phyloP scores from a whole-genome alignment of 37 sponge, comb jelly and placozoan species.

The Halichondria panicea region DNA sequence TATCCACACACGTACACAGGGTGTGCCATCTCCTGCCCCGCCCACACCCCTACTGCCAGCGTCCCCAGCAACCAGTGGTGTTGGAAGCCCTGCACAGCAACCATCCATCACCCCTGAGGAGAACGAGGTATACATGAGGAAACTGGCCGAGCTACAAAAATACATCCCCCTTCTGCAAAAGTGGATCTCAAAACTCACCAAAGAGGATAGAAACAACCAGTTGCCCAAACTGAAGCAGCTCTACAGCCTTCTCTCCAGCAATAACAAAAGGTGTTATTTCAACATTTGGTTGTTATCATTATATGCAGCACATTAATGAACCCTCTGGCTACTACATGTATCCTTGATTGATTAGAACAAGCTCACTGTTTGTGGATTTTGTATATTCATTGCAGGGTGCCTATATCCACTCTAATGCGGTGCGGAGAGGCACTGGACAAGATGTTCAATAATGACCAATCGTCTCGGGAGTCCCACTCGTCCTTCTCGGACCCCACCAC shows the following conservation, averaged over 20 bases:
- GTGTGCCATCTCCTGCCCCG: constrained; percentile 44
- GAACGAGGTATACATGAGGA: constrained; percentile 52
- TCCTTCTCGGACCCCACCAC: constrained; percentile 4
- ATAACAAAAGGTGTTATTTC: constrained; percentile 37
- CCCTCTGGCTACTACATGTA: no score
- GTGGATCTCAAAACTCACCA: constrained; percentile 30
- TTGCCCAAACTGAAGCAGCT: constrained; percentile 43
- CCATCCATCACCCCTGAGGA: constrained; percentile 53
- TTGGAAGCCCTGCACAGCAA: constrained; percentile 39
- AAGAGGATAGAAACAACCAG: constrained; percentile 39
- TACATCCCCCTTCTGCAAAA: constrained; percentile 46
- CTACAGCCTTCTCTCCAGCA: constrained; percentile 18
- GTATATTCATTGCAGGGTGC: constrained; percentile 21
- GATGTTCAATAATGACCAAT: constrained; percentile 29
- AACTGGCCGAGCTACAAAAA: constrained; percentile 49
- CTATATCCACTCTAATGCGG: constrained; percentile 36
- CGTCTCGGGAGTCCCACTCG: no score
- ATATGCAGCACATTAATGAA: no score
- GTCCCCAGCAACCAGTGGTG: constrained; percentile 34
- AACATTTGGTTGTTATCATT: no score
- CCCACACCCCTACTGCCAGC: constrained; percentile 49
- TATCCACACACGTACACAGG: neutral
- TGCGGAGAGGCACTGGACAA: constrained; percentile 47
- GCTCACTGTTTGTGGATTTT: no score
- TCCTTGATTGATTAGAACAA: no score